Conservation (phyloP, 2,888 invertebrate species). For the Liposcelis brunnea region DNA sequence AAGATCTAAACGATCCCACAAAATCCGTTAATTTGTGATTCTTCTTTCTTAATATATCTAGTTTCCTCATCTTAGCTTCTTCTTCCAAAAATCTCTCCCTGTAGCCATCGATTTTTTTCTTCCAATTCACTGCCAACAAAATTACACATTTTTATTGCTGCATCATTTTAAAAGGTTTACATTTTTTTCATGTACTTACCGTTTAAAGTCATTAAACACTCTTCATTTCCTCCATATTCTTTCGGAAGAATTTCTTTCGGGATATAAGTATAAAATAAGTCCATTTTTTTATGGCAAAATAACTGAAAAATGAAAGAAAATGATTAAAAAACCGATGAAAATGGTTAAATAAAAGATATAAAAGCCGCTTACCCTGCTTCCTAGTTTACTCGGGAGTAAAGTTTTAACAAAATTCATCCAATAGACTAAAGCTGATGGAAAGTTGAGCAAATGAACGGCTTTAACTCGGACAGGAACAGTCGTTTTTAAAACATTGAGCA, state of each 20-base stretch:
- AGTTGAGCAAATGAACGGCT: too few relatives aligned
- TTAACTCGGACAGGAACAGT: too few relatives aligned
- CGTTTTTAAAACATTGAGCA: too few relatives aligned
- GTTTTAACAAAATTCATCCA: too few relatives aligned
- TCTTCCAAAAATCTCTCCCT: not conserved
- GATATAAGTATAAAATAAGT: not conserved
- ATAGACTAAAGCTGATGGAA: too few relatives aligned
- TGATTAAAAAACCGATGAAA: too few relatives aligned
- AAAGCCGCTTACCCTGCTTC: too few relatives aligned
- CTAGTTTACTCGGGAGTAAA: too few relatives aligned
- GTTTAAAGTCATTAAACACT: not conserved
- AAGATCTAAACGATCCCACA: not conserved
- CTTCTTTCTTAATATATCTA: not conserved
- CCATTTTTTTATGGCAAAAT: not conserved
- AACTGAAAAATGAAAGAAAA: not conserved
- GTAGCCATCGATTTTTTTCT: not conserved
- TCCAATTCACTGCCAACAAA: not conserved
- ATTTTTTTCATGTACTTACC: not conserved
- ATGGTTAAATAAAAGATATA: too few relatives aligned
- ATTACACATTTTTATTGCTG: too few relatives aligned
- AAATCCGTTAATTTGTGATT: not conserved
- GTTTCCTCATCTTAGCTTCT: not conserved
- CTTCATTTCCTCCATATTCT: not conserved
- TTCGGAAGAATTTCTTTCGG: not conserved
- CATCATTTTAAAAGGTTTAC: too few relatives aligned